These are phyloP conservation scores for Trichopoda pennipes DNA, from an alignment of 2,888 invertebrate species.

Conservation along the genomic window DNA sequence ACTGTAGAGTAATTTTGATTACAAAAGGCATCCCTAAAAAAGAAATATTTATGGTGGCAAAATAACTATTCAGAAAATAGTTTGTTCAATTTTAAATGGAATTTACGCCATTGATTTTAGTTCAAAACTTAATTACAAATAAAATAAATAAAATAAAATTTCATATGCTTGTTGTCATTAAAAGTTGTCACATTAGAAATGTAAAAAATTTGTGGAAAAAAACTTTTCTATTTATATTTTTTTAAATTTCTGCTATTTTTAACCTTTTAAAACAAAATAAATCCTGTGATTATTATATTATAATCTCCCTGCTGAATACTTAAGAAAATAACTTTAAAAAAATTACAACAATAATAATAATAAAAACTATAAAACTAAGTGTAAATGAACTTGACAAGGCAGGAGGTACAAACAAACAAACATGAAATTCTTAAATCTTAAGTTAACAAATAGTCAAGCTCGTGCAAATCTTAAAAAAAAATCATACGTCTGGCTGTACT, in stretches of 20 bases:
- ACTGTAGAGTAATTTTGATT: slow-evolving; percentile 37
- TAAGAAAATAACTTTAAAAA: neutral
- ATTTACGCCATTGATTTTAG: slow-evolving; percentile 38
- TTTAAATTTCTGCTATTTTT: no score
- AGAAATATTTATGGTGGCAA: slow-evolving; percentile 23
- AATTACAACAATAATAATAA: slow-evolving; percentile 2
- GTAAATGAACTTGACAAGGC: slow-evolving; percentile 35
- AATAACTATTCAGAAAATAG: slow-evolving; percentile 26
- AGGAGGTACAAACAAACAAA: neutral
- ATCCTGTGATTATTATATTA: slow-evolving; percentile 6
- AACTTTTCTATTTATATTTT: no score
- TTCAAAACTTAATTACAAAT: neutral
- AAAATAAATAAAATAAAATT: slow-evolving; percentile 19
- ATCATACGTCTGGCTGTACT: slow-evolving; percentile 3
- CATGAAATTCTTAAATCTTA: slow-evolving; percentile 38
- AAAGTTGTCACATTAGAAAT: slow-evolving; percentile 24
- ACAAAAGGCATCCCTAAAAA: slow-evolving; percentile 5
- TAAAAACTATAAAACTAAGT: slow-evolving; percentile 14
- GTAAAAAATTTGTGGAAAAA: neutral
- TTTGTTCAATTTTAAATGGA: slow-evolving; percentile 19
- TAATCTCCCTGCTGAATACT: neutral
- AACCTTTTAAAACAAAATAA: no score
- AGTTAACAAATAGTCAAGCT: slow-evolving; percentile 27
- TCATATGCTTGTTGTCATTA: slow-evolving; percentile 16
- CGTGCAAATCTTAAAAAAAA: neutral